Evolutionary conservation across 2,888 invertebrate species (phyloP), one percentile per base, ranked within the genome.

Genomic region (Cataglyphis albicans): DNA sequence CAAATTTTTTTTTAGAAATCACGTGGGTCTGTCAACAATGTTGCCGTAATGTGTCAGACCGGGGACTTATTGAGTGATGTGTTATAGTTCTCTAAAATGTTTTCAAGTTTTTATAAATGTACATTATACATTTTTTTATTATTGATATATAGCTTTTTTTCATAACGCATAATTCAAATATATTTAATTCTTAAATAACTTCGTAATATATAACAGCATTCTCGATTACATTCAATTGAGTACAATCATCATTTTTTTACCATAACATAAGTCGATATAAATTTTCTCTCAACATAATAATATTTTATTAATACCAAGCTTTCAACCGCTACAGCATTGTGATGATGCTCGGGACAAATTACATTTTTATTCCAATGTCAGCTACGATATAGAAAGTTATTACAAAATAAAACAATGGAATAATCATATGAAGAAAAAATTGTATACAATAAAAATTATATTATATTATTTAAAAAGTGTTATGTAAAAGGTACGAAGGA

Each of bases 301-400:
- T 15, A 29, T 61, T 61, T 61, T 25, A 59, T 59, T 61, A 61
- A 25, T 61, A 61, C 18, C 6, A 61, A 25, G 29, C 59, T 72
- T 55, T 35, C 21, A 41, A 18, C 48, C 48, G 48, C 48, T 52
- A n/a, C 48, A n/a, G 7, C 48, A n/a, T 52, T 52, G 7, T 52
- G 61, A 4, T n/a, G n/a, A 4, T n/a, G n/a, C 2, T 70, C 12
- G 29, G 25, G 25, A 38, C 41, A 15, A 52, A 52, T 73, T 73
- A 73, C 18, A 10, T n/a, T 72, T 35, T 3, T 72, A 6, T 18
- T 38, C 3, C 29, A 1, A 5, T 70, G n/a, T 73, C 18, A 18
- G 9, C 15, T 15, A 55, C 21, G 18, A n/a, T 6, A 41, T 1
- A 12, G 18, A 6, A 15, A 52, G 32, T 52, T 18, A 9, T 38